These are phyloP conservation scores for Thalassaphorura encarpata DNA, from an alignment of 1,140 invertebrate species.

Conservation along the genomic window DNA sequence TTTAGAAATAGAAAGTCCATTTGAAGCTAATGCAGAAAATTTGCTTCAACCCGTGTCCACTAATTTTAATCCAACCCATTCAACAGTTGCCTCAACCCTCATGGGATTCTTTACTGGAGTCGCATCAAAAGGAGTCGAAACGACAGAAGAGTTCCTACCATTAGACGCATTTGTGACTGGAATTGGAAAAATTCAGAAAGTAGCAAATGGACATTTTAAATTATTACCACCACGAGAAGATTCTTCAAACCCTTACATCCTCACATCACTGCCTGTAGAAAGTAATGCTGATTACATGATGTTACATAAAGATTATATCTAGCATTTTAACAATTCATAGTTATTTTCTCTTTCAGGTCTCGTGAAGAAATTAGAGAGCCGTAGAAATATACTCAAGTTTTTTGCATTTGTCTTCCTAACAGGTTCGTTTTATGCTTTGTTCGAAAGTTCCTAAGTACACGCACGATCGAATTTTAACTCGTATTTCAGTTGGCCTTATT, in stretches of 20 bases:
- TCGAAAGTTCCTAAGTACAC: too few species aligned
- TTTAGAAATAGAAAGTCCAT: conserved; percentile 25
- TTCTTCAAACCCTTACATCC: conserved; percentile 17
- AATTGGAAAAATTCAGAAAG: conserved; percentile 19
- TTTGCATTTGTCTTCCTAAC: conserved; percentile 14
- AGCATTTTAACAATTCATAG: not conserved
- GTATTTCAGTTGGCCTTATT: conserved; percentile 14
- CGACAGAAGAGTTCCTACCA: conserved; percentile 27
- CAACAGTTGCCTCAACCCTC: conserved; percentile 23
- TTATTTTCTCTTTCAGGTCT: conserved; percentile 16
- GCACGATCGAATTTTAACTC: too few species aligned
- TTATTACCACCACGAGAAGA: conserved; percentile 3
- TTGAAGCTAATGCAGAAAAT: conserved; percentile 16
- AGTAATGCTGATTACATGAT: conserved; percentile 5
- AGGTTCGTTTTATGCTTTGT: too few species aligned
- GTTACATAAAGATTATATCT: not conserved
- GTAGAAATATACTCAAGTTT: conserved; percentile 19
- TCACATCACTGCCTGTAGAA: conserved; percentile 28
- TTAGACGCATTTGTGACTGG: conserved; percentile 27
- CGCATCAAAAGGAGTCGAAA: conserved; percentile 24
- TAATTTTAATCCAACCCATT: conserved; percentile 25
- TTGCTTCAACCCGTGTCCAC: conserved; percentile 24
- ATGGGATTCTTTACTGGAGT: conserved; percentile 28
- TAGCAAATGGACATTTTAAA: conserved; percentile 12
- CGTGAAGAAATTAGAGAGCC: conserved; percentile 20